Evolutionary conservation across 2,888 invertebrate species (phyloP).

Genomic region (Listrodromus nycthemerus): DNA sequence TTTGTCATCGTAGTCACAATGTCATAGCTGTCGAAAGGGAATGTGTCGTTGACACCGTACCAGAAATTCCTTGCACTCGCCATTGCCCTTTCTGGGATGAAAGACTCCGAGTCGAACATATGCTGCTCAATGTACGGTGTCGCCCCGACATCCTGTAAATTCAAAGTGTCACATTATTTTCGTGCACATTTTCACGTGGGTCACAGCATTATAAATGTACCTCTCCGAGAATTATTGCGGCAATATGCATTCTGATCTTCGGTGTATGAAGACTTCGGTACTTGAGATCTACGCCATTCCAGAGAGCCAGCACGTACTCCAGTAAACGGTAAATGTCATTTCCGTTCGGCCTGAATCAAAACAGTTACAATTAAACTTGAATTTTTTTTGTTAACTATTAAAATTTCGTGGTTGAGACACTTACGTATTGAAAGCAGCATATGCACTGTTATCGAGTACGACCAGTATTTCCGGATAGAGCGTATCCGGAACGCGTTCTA

Average conservation of each 20-base stretch:
- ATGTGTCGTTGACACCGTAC: conserved; percentile 7
- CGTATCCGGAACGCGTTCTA: not conserved
- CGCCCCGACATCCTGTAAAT: not conserved
- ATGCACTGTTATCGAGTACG: conserved; percentile 37
- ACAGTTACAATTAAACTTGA: not conserved
- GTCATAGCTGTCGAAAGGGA: conserved; percentile 49
- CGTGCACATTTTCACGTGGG: not conserved
- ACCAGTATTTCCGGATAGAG: conserved; percentile 60
- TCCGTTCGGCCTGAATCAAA: conserved; percentile 21
- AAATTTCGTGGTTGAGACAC: not conserved
- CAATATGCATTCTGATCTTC: conserved; percentile 59
- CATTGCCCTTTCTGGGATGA: not conserved
- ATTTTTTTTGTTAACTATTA: no score
- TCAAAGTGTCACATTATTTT: not conserved
- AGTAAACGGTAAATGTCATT: conserved; percentile 9
- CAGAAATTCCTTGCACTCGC: not conserved
- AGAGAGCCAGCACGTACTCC: no score
- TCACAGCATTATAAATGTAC: no score
- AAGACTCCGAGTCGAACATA: not conserved
- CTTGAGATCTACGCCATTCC: conserved; percentile 56
- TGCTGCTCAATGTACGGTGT: conserved; percentile 12
- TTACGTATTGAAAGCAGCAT: not conserved
- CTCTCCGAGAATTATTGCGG: conserved; percentile 57
- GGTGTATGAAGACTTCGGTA: conserved; percentile 57
- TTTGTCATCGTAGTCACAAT: conserved; percentile 44